These are phyloP conservation scores for Rousettus madagascariensis DNA, from an alignment of 2,797 vertebrate species.

Conservation along the genomic window DNA sequence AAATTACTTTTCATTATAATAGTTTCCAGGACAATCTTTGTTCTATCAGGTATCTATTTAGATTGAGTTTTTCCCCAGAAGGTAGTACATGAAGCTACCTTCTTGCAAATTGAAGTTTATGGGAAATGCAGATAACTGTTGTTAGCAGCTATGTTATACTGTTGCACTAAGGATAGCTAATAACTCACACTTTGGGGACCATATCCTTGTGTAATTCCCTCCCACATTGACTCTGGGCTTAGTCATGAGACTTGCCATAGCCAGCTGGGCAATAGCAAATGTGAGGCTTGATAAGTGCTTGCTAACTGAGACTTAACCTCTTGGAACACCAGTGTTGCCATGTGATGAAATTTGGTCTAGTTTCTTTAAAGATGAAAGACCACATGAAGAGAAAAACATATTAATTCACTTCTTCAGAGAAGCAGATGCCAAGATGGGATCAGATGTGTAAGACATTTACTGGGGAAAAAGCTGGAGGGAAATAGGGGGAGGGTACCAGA, in stretches of 20 bases:
- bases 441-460: neutral
- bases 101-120: neutral
- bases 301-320: neutral
- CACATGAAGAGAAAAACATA: neutral
- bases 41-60: neutral
- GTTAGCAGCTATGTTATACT: neutral
- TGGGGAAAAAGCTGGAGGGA: neutral
- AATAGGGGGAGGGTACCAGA: neutral
- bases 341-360: neutral
- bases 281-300: neutral
- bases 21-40: neutral
- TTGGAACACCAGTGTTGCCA: neutral
- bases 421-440: neutral
- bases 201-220: neutral
- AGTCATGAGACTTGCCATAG: neutral
- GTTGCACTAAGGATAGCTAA: neutral
- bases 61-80: neutral
- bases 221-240: neutral
- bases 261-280: neutral
- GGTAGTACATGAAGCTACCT: neutral
- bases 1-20: neutral
- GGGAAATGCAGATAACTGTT: neutral
- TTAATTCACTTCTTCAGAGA: neutral
- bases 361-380: neutral
- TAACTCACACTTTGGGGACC: neutral